Evolutionary conservation across 2,888 invertebrate genomes (phyloP), one percentile per base, ranked within the genome.

Genomic region (Synergus itoensis): DNA sequence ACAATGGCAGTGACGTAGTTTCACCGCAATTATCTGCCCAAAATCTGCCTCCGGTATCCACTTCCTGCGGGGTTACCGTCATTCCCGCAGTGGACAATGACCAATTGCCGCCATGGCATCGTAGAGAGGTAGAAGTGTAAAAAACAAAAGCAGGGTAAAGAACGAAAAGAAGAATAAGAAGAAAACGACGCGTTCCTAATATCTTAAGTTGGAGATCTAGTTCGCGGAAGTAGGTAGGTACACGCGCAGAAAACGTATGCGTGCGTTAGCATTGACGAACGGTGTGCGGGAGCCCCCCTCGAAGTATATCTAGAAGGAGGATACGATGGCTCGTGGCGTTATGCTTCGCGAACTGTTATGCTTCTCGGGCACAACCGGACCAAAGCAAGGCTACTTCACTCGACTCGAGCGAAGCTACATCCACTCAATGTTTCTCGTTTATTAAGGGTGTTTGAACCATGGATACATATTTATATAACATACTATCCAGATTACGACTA

Each of bases 271-370:
- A 80, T 82, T 69, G 80, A 63, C 80, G 79, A 78, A 80, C 64
- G 81, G 76, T 48, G 75, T 40, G 64, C n/a, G 82, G 80, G 79
- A 64, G 78, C 80, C 79, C 79, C 81, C 79, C 41, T 83, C 79
- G 82, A 86, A 84, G 83, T 85, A 84, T 89, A 89, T 89, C 89
- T 89, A 88, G 90, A 90, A 90, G 89, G 90, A 90, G 90, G 91
- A 91, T 91, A 91, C 89, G 91, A 90, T 91, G 91, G 91, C 91
- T 91, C 91, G 91, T 91, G 91, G 91, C 91, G 91, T 91, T 90
- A 91, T 91, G 91, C 90, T 90, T 90, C 89, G 91, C 90, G 90
- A 89, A 87, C 89, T 89, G 91, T 91, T 91, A 91, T 91, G 91
- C 90, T 91, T 89, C 90, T 90, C 89, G 91, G 86, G 91, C 91